These are phyloP conservation scores for Guaruba guarouba DNA, from an alignment of 2,113 vertebrate species.

Conservation along the genomic window DNA sequence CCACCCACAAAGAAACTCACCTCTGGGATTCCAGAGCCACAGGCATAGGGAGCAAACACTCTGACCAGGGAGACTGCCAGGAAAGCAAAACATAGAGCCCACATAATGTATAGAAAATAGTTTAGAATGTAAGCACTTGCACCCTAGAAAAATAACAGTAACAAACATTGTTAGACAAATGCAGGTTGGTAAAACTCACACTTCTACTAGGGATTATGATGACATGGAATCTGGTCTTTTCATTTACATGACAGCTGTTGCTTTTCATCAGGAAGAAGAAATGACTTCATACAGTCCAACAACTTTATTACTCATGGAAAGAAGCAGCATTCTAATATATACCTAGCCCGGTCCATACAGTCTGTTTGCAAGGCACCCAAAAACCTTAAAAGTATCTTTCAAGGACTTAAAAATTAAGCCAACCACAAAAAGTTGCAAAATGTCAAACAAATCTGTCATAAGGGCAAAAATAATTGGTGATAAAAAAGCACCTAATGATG, in stretches of 20 bases:
- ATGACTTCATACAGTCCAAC: background rate
- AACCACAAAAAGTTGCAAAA: background rate
- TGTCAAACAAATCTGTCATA: background rate
- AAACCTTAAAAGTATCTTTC: background rate
- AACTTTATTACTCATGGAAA: background rate
- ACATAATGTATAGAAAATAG: conserved; percentile 93
- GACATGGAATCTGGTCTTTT: background rate
- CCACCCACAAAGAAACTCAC: conserved; percentile 68
- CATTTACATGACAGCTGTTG: background rate
- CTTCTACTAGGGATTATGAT: background rate
- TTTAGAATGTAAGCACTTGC: conserved; percentile 93
- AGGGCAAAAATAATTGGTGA: background rate
- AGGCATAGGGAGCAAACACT: conserved; percentile 96
- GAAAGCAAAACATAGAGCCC: conserved; percentile 93
- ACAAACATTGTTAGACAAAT: conserved; percentile 44
- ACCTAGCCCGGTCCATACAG: background rate
- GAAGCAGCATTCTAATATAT: background rate
- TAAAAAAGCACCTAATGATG: background rate
- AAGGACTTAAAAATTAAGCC: background rate
- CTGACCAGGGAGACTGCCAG: conserved; percentile 95
- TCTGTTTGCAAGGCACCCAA: background rate
- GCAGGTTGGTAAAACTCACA: background rate
- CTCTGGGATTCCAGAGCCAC: conserved; percentile 97
- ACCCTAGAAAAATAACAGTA: conserved; percentile 77
- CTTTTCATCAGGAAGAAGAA: background rate